Conservation (phyloP, 1,140 invertebrate species). For the Drosophila biarmipes region DNA sequence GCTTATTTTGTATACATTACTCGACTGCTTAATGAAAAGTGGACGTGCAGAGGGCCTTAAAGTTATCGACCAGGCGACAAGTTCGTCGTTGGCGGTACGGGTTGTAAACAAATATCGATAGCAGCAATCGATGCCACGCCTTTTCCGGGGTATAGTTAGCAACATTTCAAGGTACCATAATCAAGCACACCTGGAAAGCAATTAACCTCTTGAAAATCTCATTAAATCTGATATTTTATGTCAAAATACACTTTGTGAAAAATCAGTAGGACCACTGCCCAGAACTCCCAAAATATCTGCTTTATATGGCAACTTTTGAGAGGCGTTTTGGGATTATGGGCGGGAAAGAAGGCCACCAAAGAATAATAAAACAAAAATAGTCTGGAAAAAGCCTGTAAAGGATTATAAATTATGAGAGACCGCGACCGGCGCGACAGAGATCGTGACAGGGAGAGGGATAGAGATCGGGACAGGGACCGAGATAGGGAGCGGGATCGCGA, state of each 20-base stretch:
- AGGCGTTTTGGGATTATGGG: background rate
- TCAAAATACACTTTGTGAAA: no score
- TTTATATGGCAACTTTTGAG: background rate
- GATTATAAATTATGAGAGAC: slow-evolving; percentile 41
- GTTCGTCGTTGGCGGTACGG: background rate
- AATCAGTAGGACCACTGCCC: no score
- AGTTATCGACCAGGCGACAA: slow-evolving; percentile 29
- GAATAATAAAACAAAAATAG: background rate
- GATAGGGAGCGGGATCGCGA: slow-evolving; percentile 58
- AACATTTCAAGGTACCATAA: no score
- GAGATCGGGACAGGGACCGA: slow-evolving; percentile 52
- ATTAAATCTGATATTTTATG: no score
- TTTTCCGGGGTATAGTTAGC: no score
- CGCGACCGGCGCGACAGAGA: slow-evolving; percentile 52
- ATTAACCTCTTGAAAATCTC: no score
- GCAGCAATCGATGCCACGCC: no score
- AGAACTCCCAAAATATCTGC: no score
- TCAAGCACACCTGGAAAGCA: no score
- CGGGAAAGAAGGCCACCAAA: background rate
- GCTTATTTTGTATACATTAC: slow-evolving; percentile 52
- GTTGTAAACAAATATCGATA: no score
- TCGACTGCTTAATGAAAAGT: slow-evolving; percentile 30
- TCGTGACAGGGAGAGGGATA: slow-evolving; percentile 58
- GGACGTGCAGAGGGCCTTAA: slow-evolving; percentile 14
- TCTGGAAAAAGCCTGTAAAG: background rate